Evolutionary conservation across 2,797 vertebrate genomes (phyloP).

Genomic region (Platyrinchus mystaceus): DNA sequence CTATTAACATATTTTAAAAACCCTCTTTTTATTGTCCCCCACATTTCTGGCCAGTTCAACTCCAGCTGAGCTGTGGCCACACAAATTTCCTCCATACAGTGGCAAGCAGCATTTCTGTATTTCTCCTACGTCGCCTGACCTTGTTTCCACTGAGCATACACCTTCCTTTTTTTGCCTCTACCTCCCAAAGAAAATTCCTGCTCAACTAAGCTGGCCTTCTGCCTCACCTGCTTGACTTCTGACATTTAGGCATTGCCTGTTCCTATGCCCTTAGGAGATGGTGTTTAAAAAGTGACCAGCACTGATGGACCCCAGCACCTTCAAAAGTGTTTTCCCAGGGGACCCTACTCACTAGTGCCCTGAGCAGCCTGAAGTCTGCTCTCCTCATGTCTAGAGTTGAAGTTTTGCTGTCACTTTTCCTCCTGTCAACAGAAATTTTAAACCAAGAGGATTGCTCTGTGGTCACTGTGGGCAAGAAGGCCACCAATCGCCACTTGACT

Average conservation of each 20-base stretch:
- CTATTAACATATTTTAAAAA: neutral
- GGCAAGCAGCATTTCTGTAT: neutral
- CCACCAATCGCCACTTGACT: too few species aligned
- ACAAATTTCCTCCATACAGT: neutral
- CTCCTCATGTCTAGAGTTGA: neutral
- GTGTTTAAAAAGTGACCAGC: neutral
- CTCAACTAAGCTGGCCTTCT: neutral
- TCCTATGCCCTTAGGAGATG: neutral
- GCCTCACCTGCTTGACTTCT: neutral
- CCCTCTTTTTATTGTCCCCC: neutral
- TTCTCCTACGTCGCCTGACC: neutral
- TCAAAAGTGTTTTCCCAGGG: neutral
- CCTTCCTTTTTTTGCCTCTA: neutral
- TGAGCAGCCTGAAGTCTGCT: neutral
- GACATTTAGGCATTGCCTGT: neutral
- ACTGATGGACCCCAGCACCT: neutral
- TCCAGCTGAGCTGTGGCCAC: neutral
- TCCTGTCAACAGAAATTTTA: neutral
- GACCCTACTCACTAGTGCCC: neutral
- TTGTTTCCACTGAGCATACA: neutral
- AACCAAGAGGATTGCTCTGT: neutral
- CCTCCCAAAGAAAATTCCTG: neutral
- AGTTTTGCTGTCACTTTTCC: neutral
- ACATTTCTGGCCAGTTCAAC: neutral
- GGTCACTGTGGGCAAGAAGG: rapidly evolving